These are phyloP conservation scores for Aphidoletes aphidimyza DNA, from an alignment of 2,888 invertebrate genomes.

Conservation along the genomic window DNA sequence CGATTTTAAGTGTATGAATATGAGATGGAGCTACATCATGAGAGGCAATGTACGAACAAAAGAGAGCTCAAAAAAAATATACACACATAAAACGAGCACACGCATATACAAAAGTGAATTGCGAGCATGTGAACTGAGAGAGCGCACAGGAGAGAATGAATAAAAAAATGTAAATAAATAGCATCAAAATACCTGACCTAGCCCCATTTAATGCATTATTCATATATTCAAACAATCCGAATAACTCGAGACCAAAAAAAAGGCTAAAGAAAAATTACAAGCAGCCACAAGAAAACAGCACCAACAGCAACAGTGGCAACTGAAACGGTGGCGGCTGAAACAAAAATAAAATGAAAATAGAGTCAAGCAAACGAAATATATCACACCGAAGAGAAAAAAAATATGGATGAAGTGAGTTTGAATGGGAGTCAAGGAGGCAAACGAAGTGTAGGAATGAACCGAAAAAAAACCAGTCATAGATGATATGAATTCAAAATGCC, in stretches of 20 bases:
- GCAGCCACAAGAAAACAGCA: background rate
- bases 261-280: constrained; percentile 47
- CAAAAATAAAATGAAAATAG: background rate
- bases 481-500: constrained; percentile 46
- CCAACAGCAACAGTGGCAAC: too few relatives aligned
- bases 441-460: background rate
- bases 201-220: constrained; percentile 51
- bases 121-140: background rate
- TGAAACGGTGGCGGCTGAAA: background rate
- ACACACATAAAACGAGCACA: too few relatives aligned
- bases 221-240: constrained; percentile 44
- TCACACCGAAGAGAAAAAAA: background rate
- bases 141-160: background rate
- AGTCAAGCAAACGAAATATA: background rate
- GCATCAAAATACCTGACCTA: constrained; percentile 49
- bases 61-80: too few relatives aligned
- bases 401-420: background rate
- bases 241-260: constrained; percentile 11
- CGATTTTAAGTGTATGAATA: background rate
- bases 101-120: background rate
- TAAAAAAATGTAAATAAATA: background rate
- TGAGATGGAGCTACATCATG: too few relatives aligned
- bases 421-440: constrained; percentile 36
- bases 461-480: constrained; percentile 20
- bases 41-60: too few relatives aligned